phyloP scores from a whole-genome alignment of 2,888 invertebrate species.

The Kryphioiulus occultus region DNA sequence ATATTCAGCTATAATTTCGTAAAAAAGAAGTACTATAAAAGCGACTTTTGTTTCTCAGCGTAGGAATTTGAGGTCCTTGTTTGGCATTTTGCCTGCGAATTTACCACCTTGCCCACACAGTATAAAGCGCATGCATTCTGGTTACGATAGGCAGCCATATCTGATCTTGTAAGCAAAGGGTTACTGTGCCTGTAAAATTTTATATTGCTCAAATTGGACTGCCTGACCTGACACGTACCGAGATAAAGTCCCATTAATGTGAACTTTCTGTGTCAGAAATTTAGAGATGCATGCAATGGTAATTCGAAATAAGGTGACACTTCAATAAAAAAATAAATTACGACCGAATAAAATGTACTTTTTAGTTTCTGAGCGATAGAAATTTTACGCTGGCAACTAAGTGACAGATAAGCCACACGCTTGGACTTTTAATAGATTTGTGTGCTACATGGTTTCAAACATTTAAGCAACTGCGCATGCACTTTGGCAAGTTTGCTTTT shows the following conservation, averaged over 20 bases:
- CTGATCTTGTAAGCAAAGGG: slow-evolving; percentile 45
- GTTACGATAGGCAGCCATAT: background rate
- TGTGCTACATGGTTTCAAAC: background rate
- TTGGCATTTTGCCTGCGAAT: slow-evolving; percentile 2
- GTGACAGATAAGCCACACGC: background rate
- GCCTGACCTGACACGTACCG: slow-evolving; percentile 27
- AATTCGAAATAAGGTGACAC: slow-evolving; percentile 35
- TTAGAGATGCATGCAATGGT: slow-evolving; percentile 30
- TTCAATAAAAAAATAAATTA: slow-evolving; percentile 35
- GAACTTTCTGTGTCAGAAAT: slow-evolving; percentile 23
- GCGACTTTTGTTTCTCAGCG: background rate
- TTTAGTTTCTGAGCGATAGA: background rate
- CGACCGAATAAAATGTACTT: slow-evolving; percentile 4
- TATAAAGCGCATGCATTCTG: background rate
- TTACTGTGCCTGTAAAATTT: slow-evolving; percentile 48
- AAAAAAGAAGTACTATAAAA: background rate
- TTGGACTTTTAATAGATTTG: slow-evolving; percentile 16
- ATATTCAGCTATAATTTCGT: background rate
- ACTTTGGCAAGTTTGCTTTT: background rate
- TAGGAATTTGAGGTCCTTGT: slow-evolving; percentile 26
- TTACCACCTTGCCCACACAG: background rate
- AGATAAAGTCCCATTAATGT: slow-evolving; percentile 6
- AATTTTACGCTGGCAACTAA: background rate
- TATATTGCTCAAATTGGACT: slow-evolving; percentile 3
- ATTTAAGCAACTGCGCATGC: background rate